A percentile compares a stretch with the other conserved stretches of the same genome.
phyloP scores from a whole-genome alignment of 2,113 vertebrate species.

The Heterotis niloticus region DNA sequence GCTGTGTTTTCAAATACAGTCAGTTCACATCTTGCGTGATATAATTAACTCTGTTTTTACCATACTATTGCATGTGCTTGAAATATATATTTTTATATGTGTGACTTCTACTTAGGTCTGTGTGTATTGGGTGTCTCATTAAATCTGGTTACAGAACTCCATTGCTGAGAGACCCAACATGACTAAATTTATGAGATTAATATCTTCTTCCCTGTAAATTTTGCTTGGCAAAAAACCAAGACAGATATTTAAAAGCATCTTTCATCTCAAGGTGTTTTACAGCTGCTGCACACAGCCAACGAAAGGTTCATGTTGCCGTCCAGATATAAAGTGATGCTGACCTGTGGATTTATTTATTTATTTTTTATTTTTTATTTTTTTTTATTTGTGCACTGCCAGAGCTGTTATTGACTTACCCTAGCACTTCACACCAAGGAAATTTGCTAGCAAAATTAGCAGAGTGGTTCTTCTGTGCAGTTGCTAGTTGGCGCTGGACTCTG shows the following conservation, averaged over 20 bases:
- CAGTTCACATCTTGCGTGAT: too few species aligned
- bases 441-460: too few species aligned
- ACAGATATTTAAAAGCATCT: slow-evolving; percentile 8
- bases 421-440: too few species aligned
- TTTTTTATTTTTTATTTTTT: too few species aligned
- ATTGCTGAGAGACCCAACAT: background rate
- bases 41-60: too few species aligned
- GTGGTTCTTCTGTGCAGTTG: too few species aligned
- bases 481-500: too few species aligned
- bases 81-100: too few species aligned
- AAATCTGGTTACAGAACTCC: background rate
- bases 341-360: slow-evolving; percentile 6
- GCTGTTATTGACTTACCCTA: too few species aligned
- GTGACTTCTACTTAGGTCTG: too few species aligned
- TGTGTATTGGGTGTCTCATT: background rate
- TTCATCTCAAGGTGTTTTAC: slow-evolving; percentile 18
- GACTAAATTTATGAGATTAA: background rate
- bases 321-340: background rate
- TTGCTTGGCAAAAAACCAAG: slow-evolving; percentile 3
- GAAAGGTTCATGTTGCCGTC: slow-evolving; percentile 8
- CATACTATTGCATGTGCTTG: too few species aligned
- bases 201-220: slow-evolving; percentile 15
- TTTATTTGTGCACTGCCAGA: background rate
- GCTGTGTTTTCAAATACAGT: too few species aligned
- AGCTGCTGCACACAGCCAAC: background rate